A percentile compares a stretch with the other conserved stretches of the same genome.
phyloP scores from a whole-genome alignment of 2,113 vertebrate genomes.

The Notechis scutatus region DNA sequence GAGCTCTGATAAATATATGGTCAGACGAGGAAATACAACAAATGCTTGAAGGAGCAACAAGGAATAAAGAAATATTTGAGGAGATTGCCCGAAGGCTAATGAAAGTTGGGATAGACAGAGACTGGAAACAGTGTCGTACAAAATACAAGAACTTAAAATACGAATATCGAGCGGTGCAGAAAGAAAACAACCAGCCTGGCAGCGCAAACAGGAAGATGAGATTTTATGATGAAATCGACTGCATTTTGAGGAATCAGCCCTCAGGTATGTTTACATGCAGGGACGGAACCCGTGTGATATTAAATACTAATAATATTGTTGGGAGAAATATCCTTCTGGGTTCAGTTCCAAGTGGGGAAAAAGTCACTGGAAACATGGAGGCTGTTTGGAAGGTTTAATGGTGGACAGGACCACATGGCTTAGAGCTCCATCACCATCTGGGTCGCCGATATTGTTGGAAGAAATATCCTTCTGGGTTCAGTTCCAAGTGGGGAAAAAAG shows the following conservation, averaged over 20 bases:
- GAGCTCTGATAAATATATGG: slow-evolving; percentile 78
- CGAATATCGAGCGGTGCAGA: slow-evolving; percentile 80
- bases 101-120: slow-evolving; percentile 80
- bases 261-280: slow-evolving; percentile 42
- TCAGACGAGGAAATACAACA: slow-evolving; percentile 79
- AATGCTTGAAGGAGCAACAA: slow-evolving; percentile 82
- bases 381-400: too few species aligned
- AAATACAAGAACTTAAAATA: slow-evolving; percentile 92
- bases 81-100: slow-evolving; percentile 80
- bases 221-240: slow-evolving; percentile 86
- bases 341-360: too few species aligned
- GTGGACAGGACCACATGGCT: too few species aligned
- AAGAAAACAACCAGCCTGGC: slow-evolving; percentile 71
- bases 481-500: too few species aligned
- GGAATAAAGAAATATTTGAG: slow-evolving; percentile 87
- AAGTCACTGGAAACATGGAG: too few species aligned
- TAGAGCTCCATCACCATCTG: too few species aligned
- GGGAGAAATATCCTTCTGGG: too few species aligned
- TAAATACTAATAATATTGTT: slow-evolving; percentile 32
- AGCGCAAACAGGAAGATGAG: slow-evolving; percentile 78
- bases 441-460: neutral
- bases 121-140: slow-evolving; percentile 87
- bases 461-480: too few species aligned
- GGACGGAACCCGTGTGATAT: slow-evolving; percentile 47
- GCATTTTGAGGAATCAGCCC: slow-evolving; percentile 70